Conservation (phyloP, 2,113 vertebrate genomes). For the Callospermophilus lateralis region DNA sequence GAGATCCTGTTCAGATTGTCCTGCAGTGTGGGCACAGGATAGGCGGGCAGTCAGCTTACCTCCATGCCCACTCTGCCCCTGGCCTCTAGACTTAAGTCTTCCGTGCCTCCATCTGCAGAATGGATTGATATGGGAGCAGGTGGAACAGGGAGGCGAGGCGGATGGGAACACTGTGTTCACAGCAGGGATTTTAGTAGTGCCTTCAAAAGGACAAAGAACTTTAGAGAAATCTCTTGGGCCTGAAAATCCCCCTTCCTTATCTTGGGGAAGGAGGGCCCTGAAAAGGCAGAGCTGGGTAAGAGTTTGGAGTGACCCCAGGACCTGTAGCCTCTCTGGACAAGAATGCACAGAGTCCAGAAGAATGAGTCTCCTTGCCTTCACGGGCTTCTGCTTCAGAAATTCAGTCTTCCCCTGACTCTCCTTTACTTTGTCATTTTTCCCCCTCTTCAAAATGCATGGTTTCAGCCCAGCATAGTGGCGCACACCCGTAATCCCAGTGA, state of each 20-base stretch:
- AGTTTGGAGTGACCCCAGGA: background rate
- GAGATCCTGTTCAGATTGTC: background rate
- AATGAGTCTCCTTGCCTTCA: background rate
- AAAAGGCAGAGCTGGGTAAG: background rate
- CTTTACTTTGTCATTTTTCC: background rate
- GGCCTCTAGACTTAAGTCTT: background rate
- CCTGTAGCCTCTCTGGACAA: background rate
- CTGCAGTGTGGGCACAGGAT: background rate
- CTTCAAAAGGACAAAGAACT: background rate
- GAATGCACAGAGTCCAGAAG: too few species aligned
- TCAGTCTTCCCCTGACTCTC: background rate
- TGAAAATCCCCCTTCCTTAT: background rate
- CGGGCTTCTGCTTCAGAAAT: background rate
- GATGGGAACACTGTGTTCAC: too few species aligned
- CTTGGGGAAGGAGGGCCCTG: background rate
- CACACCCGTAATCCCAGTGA: too few species aligned
- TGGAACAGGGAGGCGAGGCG: background rate
- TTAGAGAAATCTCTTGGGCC: background rate
- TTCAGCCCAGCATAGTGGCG: background rate
- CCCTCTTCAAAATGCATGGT: background rate
- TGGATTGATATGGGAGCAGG: background rate
- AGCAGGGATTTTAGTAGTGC: background rate
- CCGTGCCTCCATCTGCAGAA: background rate
- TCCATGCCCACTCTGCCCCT: fast-evolving
- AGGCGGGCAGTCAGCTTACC: background rate